Evolutionary conservation across 2,888 invertebrate species (phyloP).

Genomic region (Drosophila planitibia): DNA sequence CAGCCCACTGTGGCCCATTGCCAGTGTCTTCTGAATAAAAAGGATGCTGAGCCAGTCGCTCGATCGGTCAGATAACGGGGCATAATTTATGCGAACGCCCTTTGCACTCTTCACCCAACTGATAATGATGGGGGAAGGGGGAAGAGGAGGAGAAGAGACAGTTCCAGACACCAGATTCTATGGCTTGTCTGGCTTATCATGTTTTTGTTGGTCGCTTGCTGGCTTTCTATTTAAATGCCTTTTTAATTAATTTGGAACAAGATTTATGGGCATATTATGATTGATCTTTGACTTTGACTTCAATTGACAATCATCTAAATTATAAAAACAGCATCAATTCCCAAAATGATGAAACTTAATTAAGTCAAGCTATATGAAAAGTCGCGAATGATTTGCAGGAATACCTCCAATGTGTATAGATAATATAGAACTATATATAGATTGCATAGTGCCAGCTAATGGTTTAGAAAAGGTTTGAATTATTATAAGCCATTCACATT

Average conservation of each 20-base stretch:
- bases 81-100: conserved; percentile 45
- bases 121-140: background rate
- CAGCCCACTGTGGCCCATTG: conserved; percentile 37
- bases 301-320: background rate
- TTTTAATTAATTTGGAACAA: conserved; percentile 71
- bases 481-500: background rate
- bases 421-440: background rate
- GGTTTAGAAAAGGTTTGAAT: background rate
- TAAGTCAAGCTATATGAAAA: background rate
- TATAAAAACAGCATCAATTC: background rate
- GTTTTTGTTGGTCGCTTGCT: conserved; percentile 9
- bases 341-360: background rate
- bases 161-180: conserved; percentile 2
- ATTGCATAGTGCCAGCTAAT: background rate
- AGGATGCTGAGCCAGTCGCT: conserved; percentile 39
- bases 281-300: conserved; percentile 18
- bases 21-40: conserved; percentile 9
- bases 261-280: conserved; percentile 57
- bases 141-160: too few species aligned
- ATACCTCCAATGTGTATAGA: background rate
- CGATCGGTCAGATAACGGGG: conserved; percentile 5
- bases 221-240: conserved; percentile 57
- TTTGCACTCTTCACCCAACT: conserved; percentile 26
- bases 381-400: background rate
- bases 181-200: conserved; percentile 45